A percentile compares a stretch with the other conserved stretches of the same genome.
Evolutionary conservation across 2,888 invertebrate species (phyloP).

Genomic region (Nephrotoma flavescens): DNA sequence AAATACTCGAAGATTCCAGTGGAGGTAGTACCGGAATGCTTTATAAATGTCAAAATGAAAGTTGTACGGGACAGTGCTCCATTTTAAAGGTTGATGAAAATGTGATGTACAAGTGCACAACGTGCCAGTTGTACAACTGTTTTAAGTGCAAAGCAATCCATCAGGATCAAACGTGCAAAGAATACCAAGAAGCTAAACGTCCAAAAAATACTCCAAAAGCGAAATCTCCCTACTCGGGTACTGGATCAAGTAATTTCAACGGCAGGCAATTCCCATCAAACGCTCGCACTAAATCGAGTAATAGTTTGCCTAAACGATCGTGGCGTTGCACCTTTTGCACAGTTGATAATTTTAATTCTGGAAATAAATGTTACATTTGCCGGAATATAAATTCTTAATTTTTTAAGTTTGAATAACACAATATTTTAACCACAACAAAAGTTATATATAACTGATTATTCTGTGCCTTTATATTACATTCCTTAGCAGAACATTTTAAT

Average conservation of each 20-base stretch:
- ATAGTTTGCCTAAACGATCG: background rate
- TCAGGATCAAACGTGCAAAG: background rate
- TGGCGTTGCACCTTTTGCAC: background rate
- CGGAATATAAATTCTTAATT: too few species aligned
- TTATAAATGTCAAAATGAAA: background rate
- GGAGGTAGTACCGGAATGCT: background rate
- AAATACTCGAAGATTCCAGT: background rate
- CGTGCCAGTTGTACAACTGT: background rate
- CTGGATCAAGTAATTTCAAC: background rate
- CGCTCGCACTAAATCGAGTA: too few species aligned
- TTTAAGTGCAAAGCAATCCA: background rate
- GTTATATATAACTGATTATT: too few species aligned
- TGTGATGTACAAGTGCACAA: background rate
- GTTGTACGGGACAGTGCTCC: background rate
- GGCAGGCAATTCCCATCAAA: background rate
- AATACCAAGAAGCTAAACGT: background rate
- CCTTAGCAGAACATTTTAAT: too few species aligned
- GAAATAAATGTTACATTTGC: background rate
- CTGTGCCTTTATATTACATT: too few species aligned
- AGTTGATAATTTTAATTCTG: background rate
- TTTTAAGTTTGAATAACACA: too few species aligned
- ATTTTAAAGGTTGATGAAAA: background rate
- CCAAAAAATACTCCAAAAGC: background rate
- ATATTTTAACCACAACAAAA: too few species aligned
- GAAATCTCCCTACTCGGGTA: too few species aligned